These are phyloP conservation scores for Gasterosteus nipponicus DNA, from an alignment of 2,113 vertebrate genomes.

Conservation along the genomic window DNA sequence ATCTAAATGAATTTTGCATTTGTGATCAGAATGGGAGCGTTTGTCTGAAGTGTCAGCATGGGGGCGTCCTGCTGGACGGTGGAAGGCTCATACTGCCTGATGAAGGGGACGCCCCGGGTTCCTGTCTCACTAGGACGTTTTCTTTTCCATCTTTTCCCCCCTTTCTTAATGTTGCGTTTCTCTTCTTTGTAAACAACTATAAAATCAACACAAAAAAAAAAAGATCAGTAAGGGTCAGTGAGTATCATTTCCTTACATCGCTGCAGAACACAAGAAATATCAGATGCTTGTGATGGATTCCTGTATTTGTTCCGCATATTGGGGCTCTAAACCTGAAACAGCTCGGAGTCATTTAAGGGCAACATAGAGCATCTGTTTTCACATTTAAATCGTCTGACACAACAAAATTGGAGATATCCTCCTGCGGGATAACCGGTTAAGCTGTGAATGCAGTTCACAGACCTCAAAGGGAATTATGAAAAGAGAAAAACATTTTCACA, in stretches of 20 bases:
- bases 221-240: neutral
- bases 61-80: constrained; percentile 1
- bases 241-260: neutral
- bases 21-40: constrained; percentile 19
- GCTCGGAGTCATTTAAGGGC: neutral
- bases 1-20: neutral
- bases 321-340: neutral
- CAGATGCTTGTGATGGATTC: neutral
- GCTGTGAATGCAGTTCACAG: neutral
- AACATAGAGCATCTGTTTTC: neutral
- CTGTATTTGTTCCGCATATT: neutral
- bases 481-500: neutral
- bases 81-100: neutral
- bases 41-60: neutral
- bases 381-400: neutral
- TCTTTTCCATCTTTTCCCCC: neutral
- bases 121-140: neutral
- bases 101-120: neutral
- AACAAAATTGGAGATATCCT: neutral
- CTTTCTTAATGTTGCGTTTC: constrained; percentile 6
- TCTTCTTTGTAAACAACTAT: neutral
- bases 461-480: constrained; percentile 5
- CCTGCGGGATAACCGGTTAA: neutral
- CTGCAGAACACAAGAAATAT: neutral
- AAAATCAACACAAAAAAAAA: constrained; percentile 2